Percentiles rank a stretch among this genome's conserved stretches.
Conservation (phyloP, 1,140 invertebrate species). For the Aphis craccivora region DNA sequence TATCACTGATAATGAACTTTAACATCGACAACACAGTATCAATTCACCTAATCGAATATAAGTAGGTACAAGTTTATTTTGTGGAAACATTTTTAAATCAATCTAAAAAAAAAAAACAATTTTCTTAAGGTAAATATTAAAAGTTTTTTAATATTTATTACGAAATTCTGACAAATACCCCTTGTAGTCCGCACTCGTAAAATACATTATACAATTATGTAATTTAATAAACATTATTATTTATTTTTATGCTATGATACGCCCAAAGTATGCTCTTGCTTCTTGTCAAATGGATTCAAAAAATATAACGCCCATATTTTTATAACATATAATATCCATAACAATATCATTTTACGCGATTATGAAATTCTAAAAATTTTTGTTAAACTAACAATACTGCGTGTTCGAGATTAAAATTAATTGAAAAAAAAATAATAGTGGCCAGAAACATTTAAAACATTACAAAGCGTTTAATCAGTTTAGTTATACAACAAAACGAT, state of each 20-base stretch:
- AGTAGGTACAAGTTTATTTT: too few species aligned
- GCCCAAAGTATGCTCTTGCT: too few species aligned
- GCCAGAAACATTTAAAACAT: background rate
- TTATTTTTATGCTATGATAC: background rate
- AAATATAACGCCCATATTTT: background rate
- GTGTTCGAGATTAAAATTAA: background rate
- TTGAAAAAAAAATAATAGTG: background rate
- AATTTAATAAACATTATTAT: background rate
- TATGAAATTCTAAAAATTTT: background rate
- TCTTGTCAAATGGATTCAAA: background rate
- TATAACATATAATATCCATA: background rate
- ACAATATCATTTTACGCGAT: background rate
- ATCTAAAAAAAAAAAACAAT: too few species aligned
- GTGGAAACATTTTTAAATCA: too few species aligned
- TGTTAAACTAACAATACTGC: background rate
- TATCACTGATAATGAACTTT: too few species aligned
- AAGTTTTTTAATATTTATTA: too few species aligned
- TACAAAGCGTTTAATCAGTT: background rate
- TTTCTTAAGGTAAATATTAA: too few species aligned
- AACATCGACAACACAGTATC: too few species aligned
- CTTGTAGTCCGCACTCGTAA: too few species aligned
- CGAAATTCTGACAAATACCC: background rate
- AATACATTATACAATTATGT: too few species aligned
- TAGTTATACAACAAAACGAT: background rate
- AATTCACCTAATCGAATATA: too few species aligned